phyloP scores from a whole-genome alignment of 2,113 vertebrate genomes.

The Bungarus multicinctus region DNA sequence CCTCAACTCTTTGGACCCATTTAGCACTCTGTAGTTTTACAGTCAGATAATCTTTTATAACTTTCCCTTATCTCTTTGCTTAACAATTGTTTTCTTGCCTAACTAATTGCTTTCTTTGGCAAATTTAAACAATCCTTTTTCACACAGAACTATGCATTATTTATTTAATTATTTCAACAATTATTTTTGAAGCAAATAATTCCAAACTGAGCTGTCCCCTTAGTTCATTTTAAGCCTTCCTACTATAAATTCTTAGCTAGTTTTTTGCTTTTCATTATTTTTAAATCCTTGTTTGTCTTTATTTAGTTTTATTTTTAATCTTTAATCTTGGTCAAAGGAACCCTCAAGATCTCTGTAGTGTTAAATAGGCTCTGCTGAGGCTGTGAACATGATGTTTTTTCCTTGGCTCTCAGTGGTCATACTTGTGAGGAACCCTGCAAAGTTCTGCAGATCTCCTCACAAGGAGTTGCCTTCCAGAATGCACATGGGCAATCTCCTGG shows the following conservation, averaged over 20 bases:
- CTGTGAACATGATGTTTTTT: not conserved
- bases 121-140: not conserved
- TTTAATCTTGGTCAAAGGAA: not conserved
- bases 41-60: not conserved
- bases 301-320: not conserved
- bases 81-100: not conserved
- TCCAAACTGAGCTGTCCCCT: not conserved
- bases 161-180: not conserved
- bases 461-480: not conserved
- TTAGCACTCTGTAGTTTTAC: not conserved
- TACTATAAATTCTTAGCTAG: not conserved
- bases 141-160: not conserved
- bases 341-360: not conserved
- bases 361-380: not conserved
- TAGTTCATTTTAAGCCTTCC: not conserved
- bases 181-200: not conserved
- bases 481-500: not conserved
- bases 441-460: not conserved
- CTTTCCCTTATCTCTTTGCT: not conserved
- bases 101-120: not conserved
- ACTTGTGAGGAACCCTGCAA: not conserved
- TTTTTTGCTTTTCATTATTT: not conserved
- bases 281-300: not conserved
- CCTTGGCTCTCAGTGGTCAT: not conserved
- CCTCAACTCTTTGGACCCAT: not conserved